Conservation (phyloP, 2,888 invertebrate genomes). For the Cerastoderma edule region DNA sequence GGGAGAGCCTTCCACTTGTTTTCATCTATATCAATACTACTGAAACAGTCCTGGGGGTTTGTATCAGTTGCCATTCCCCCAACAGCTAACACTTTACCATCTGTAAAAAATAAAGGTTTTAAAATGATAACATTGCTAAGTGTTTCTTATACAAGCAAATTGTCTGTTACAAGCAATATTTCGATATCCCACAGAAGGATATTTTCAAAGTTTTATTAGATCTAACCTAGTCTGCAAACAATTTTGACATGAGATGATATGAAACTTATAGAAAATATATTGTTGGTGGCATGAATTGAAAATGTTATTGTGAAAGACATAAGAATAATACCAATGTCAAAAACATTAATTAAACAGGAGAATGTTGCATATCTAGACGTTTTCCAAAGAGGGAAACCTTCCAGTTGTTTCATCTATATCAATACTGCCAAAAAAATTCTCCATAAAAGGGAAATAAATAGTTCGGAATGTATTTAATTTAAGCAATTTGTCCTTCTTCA, state of each 20-base stretch:
- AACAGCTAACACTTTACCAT: slow-evolving; percentile 74
- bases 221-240: too few species aligned
- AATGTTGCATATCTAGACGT: slow-evolving; percentile 81
- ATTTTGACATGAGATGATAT: too few species aligned
- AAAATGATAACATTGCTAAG: too few species aligned
- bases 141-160: not conserved
- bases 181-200: too few species aligned
- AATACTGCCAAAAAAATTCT: slow-evolving; percentile 74
- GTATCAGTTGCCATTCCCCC: slow-evolving; percentile 81
- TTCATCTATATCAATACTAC: slow-evolving; percentile 71
- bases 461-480: too few species aligned
- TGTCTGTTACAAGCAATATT: too few species aligned
- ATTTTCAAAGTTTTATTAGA: too few species aligned
- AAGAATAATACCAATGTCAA: too few species aligned
- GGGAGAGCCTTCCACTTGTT: slow-evolving; percentile 78
- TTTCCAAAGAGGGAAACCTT: slow-evolving; percentile 73
- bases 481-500: slow-evolving; percentile 81
- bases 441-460: too few species aligned
- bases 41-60: slow-evolving; percentile 77
- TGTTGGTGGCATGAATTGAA: too few species aligned
- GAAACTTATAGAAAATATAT: too few species aligned
- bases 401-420: slow-evolving; percentile 77
- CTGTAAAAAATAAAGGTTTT: slow-evolving; percentile 59
- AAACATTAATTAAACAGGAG: slow-evolving; percentile 76
- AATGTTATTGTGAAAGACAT: too few species aligned